Evolutionary conservation across 2,888 invertebrate species (phyloP), one percentile per base, ranked within the genome.

Genomic region (Ichneumon xanthorius): DNA sequence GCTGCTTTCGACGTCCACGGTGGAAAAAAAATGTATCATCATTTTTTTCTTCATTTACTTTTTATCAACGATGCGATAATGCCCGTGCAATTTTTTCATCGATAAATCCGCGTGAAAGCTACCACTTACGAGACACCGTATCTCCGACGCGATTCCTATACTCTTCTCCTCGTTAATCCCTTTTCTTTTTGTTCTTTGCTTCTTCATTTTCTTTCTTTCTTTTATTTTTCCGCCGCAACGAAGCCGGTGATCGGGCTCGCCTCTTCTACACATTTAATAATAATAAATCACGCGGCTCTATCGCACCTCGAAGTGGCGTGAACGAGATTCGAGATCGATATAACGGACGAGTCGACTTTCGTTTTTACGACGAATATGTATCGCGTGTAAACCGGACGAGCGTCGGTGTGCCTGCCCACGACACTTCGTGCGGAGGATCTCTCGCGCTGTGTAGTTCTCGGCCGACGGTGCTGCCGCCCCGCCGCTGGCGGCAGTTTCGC

Each of bases 251-350:
- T 75, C 75, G 63, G 33, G 58, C 30, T 16, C 40, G 58, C 26
- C 50, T 22, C 50, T 22, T 48, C 63, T 67, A 22, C 37, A 76
- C 71, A 65, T 84, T 84, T 84, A 80, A 84, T 76, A 80, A 84
- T 76, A 84, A 84, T 84, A 84, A 84, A 84, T 84, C 84, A 76
- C 26, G 50, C 5, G 76, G 22, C 80, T 84, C 76, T 45, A 71
- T 84, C 76, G 71, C 70, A 45, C 55, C 14, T 37, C 67, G 48
- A 67, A 75, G 58, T 53, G 65, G 63, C 75, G 70, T 53, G 75
- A 75, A 80, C 55, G 70, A 84, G 84, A 84, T 80, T 76, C 26
- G 48, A 63, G 84, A 84, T 84, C 84, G 76, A 83, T 83, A 70
- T 22, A 68, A 80, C 63, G 65, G 48, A 48, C 33, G 75, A 71